These are phyloP conservation scores for Physocephala rufipes DNA, from an alignment of 2,888 invertebrate species.

Conservation along the genomic window DNA sequence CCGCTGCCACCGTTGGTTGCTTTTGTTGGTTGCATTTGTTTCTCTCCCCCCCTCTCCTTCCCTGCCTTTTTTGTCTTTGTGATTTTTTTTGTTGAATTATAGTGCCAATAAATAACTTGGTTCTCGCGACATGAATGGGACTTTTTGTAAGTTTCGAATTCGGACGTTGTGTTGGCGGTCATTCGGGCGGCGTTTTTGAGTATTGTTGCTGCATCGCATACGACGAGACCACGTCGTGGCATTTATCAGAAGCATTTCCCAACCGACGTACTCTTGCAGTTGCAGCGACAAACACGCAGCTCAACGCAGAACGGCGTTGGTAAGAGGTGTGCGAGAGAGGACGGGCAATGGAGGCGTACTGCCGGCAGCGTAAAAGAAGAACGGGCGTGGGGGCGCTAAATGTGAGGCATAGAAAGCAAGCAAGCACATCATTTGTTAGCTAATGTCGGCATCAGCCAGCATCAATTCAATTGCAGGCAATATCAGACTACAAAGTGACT, in stretches of 20 bases:
- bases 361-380: neutral
- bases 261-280: neutral
- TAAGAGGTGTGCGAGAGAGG: neutral
- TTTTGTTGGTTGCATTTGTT: neutral
- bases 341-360: neutral
- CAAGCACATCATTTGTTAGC: slow-evolving; percentile 22
- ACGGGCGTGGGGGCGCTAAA: slow-evolving; percentile 2
- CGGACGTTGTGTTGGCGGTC: slow-evolving; percentile 14
- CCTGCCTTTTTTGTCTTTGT: neutral
- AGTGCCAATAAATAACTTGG: slow-evolving; percentile 1
- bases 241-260: slow-evolving; percentile 3
- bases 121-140: slow-evolving; percentile 6
- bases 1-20: neutral
- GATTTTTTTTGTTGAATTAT: slow-evolving; percentile 10
- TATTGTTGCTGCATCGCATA: neutral
- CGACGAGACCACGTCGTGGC: neutral
- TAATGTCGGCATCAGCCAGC: no score
- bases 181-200: neutral
- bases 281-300: slow-evolving; percentile 6
- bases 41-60: no score
- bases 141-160: neutral
- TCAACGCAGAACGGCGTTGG: neutral
- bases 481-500: slow-evolving; percentile 19
- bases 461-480: no score
- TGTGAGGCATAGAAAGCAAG: neutral